Evolutionary conservation across 2,113 vertebrate species (phyloP).

Genomic region (Petaurus breviceps): DNA sequence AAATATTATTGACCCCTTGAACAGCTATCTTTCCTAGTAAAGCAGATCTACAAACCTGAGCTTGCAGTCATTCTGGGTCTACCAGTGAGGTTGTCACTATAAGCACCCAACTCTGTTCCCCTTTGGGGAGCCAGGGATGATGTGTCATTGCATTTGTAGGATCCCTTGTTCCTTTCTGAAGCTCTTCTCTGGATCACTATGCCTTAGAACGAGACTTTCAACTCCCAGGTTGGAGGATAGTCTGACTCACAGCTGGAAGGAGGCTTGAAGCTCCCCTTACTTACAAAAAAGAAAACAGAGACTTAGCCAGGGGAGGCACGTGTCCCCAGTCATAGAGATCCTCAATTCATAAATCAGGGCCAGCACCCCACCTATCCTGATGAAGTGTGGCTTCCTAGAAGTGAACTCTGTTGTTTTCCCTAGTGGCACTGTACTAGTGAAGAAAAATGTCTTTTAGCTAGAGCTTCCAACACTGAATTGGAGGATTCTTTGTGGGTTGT

Average conservation of each 20-base stretch:
- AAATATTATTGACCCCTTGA: too few species aligned
- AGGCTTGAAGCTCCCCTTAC: neutral
- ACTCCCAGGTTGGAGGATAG: neutral
- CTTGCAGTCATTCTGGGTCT: too few species aligned
- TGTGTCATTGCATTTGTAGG: neutral
- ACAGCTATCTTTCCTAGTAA: too few species aligned
- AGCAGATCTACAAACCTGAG: too few species aligned
- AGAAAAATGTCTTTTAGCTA: neutral
- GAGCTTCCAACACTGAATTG: neutral
- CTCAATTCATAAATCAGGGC: neutral
- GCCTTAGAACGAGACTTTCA: neutral
- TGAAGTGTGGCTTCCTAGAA: neutral
- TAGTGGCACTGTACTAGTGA: neutral
- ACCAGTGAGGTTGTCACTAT: too few species aligned
- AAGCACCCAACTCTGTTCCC: neutral
- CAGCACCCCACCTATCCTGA: neutral
- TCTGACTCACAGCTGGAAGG: neutral
- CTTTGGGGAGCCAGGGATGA: neutral
- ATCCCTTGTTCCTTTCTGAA: neutral
- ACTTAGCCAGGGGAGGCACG: neutral
- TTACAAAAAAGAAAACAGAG: neutral
- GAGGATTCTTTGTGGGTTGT: neutral
- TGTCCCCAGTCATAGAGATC: neutral
- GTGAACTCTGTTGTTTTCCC: neutral
- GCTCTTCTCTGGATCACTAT: neutral